phyloP scores from a whole-genome alignment of 92 coral and sea anemone genomes.

The Phenganax stokvisi region DNA sequence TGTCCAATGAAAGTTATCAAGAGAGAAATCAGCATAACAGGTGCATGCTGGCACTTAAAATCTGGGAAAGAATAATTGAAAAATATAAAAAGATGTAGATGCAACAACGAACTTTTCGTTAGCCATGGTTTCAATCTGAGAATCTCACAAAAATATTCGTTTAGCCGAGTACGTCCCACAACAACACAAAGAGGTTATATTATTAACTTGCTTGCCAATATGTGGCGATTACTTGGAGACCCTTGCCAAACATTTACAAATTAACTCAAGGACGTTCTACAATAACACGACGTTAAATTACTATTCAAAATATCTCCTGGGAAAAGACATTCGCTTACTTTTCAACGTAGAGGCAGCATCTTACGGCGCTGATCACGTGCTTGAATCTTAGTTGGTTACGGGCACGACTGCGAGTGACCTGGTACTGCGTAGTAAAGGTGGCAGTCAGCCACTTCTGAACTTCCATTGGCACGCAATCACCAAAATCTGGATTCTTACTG shows the following conservation, averaged over 20 bases:
- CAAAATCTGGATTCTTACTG: conserved; percentile 18
- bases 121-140: too few species aligned
- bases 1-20: too few species aligned
- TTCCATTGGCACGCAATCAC: conserved; percentile 50
- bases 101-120: too few species aligned
- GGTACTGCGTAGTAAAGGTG: conserved; percentile 63
- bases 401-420: conserved; percentile 21
- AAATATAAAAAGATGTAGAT: too few species aligned
- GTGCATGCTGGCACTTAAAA: too few species aligned
- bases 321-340: conserved; percentile 51
- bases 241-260: too few species aligned
- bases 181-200: background rate
- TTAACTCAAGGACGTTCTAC: background rate
- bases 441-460: conserved; percentile 99
- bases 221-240: too few species aligned
- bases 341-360: conserved; percentile 90
- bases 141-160: background rate
- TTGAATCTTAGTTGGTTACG: conserved; percentile 54
- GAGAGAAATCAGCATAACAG: too few species aligned
- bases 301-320: background rate
- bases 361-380: conserved; percentile 89
- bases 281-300: background rate
- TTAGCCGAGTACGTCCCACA: background rate
- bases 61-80: too few species aligned
- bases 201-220: background rate